Evolutionary conservation across 2,888 invertebrate species (phyloP).

Genomic region (Hyalella azteca): DNA sequence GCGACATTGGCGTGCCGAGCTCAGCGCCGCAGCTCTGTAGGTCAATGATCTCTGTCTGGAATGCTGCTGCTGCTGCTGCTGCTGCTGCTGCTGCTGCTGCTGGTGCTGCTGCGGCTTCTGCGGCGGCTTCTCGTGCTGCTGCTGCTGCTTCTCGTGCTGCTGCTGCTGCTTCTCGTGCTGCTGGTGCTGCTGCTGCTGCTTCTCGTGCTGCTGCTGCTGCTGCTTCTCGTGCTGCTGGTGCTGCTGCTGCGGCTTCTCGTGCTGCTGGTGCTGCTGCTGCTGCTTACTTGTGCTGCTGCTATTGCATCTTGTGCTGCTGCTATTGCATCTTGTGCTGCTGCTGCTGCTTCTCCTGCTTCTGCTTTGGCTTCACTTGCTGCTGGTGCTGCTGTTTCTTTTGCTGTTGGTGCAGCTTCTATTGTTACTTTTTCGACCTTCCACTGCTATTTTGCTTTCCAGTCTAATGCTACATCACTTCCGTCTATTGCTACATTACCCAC

Average conservation of each 20-base stretch:
- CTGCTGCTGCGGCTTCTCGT: neutral
- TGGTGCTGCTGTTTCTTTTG: too few species aligned
- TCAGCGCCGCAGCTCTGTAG: neutral
- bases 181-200: neutral
- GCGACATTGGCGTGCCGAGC: neutral
- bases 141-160: neutral
- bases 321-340: too few species aligned
- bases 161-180: neutral
- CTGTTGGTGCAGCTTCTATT: too few species aligned
- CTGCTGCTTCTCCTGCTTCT: too few species aligned
- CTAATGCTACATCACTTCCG: too few species aligned
- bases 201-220: neutral
- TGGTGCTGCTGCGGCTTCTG: neutral
- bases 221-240: neutral
- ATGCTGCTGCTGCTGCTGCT: neutral
- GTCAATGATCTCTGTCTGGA: neutral
- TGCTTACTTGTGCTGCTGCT: neutral
- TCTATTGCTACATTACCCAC: too few species aligned
- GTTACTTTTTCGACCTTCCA: too few species aligned
- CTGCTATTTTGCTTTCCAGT: too few species aligned
- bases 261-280: neutral
- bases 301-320: too few species aligned
- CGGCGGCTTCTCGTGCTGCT: neutral
- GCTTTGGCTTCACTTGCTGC: too few species aligned
- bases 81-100: neutral